Conservation (phyloP, 2,888 invertebrate genomes). For the Tolmerus cingulatus region DNA sequence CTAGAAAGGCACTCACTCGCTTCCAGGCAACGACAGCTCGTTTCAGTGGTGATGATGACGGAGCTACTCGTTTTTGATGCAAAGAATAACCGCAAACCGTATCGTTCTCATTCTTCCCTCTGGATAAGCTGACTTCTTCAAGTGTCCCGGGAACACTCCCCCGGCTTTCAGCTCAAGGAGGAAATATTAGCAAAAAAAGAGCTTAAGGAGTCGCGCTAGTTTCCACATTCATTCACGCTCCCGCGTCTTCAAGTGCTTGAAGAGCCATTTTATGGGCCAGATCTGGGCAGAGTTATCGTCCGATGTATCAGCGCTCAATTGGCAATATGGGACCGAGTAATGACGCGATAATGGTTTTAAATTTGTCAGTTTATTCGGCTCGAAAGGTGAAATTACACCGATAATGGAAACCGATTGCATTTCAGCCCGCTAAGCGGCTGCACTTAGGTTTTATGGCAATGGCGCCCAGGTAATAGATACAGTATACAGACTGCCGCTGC, state of each 20-base stretch:
- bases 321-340: slow-evolving; percentile 29
- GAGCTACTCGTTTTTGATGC: neutral
- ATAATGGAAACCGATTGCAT: slow-evolving; percentile 24
- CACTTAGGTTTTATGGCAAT: slow-evolving; percentile 17
- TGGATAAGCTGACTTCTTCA: slow-evolving; percentile 3
- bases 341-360: slow-evolving; percentile 36
- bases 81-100: slow-evolving; percentile 18
- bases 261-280: slow-evolving; percentile 18
- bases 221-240: slow-evolving; percentile 24
- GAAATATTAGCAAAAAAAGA: slow-evolving; percentile 23
- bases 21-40: slow-evolving; percentile 26
- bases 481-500: neutral
- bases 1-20: slow-evolving; percentile 5
- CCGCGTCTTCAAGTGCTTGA: slow-evolving; percentile 9
- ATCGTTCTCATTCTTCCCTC: neutral
- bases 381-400: slow-evolving; percentile 34
- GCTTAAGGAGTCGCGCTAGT: neutral
- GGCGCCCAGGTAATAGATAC: neutral
- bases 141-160: neutral
- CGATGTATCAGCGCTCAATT: slow-evolving; percentile 35
- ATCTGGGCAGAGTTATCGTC: slow-evolving; percentile 22
- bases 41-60: slow-evolving; percentile 18
- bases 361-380: slow-evolving; percentile 28
- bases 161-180: slow-evolving; percentile 5
- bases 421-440: neutral